Evolutionary conservation across 2,888 invertebrate species (phyloP), one percentile per base, ranked within the genome.

Genomic region (Drosophila suboccidentalis): DNA sequence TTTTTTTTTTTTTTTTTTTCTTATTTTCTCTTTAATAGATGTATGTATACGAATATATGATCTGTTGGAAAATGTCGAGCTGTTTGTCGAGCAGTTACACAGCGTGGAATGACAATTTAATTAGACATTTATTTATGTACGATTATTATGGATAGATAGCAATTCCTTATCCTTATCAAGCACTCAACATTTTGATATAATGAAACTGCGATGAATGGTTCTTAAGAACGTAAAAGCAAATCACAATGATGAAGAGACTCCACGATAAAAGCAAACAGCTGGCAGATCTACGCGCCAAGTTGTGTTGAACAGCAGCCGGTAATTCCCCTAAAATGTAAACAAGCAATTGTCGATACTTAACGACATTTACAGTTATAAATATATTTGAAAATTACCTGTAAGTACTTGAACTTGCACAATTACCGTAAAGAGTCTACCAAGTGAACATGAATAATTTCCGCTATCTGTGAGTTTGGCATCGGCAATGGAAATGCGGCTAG

Each of bases 401-500:
- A 95, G 92, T 62, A 95, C 95, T 87, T 95, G 95, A 62, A 95
- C 95, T 90, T 95, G 94, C 61, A 95, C 94, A 32, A 94, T 93
- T 15, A 94, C 94, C 86, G 94, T 95, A 54, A 95, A 95, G 82
- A 95, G 94, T 86, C 95, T 94, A 73, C 94, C 94, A 75, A 95
- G 93, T 57, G 94, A 93, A 90, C 95, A 95, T 32, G 94, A 94
- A 89, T 95, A 95, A 39, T 94, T 94, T 13, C 95, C 95, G 83
- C 94, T 95, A 90, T 95, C 95, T 66, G 94, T 94, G 89, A 95
- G 94, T 71, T 94, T 94, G 26, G 95, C 95, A 71, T 94, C 94
- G 22, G 93, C 89, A 39, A 94, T 91, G 43, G 91, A 87, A 55
- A 92, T 82, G 47, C 91, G 89, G 81, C 91, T 92, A 29, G 76